Conservation (phyloP, 1,140 invertebrate genomes). For the Samia ricini region DNA sequence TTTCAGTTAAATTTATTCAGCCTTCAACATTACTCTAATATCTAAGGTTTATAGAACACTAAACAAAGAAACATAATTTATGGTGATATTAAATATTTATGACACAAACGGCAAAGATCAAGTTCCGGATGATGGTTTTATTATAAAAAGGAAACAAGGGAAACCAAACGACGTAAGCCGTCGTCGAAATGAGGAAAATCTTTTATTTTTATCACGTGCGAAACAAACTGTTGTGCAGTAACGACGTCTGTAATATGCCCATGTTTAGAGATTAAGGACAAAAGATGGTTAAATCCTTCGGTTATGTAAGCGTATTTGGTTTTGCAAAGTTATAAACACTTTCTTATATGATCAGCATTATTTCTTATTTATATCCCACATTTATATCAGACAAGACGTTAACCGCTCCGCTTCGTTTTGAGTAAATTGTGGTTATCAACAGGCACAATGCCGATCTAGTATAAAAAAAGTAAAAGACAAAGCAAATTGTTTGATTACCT, state of each 20-base stretch:
- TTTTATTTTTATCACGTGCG: slow-evolving; percentile 11
- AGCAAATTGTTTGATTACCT: too few relatives aligned
- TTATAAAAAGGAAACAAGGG: neutral
- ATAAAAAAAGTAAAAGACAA: too few relatives aligned
- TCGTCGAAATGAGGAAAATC: slow-evolving; percentile 10
- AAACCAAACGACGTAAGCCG: slow-evolving; percentile 2
- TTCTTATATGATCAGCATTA: neutral
- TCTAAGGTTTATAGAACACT: too few relatives aligned
- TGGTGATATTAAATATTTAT: slow-evolving; percentile 11
- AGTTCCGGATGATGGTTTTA: neutral
- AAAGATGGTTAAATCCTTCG: neutral
- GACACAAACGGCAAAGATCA: slow-evolving; percentile 2
- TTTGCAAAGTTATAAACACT: too few relatives aligned
- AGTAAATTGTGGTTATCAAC: too few relatives aligned
- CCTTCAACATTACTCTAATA: too few relatives aligned
- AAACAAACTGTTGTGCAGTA: neutral
- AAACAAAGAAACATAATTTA: too few relatives aligned
- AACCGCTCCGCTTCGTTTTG: too few relatives aligned
- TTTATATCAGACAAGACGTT: too few relatives aligned
- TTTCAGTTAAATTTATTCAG: too few relatives aligned
- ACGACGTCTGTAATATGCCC: slow-evolving; percentile 3
- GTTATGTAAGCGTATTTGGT: neutral
- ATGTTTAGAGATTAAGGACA: neutral
- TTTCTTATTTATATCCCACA: neutral
- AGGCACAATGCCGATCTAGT: too few relatives aligned